These are phyloP conservation scores for Drosophila aff. DNA, from an alignment of 1,140 invertebrate genomes.

Conservation along the genomic window DNA sequence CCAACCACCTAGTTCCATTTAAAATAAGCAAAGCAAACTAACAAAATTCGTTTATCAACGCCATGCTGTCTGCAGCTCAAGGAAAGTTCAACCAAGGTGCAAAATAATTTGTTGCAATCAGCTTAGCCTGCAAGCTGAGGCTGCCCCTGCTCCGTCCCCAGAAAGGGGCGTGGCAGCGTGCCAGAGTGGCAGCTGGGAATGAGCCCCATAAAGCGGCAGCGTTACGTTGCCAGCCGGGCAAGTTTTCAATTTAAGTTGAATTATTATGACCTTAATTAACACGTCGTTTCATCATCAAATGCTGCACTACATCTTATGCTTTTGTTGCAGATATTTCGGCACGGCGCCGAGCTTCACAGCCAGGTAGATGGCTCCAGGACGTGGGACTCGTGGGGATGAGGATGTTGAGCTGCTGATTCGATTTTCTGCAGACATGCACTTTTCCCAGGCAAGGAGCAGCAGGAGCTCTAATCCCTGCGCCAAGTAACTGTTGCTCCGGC, in stretches of 20 bases:
- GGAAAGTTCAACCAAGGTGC: slow-evolving; percentile 81
- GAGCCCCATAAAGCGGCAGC: slow-evolving; percentile 2
- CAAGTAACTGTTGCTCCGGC: slow-evolving; percentile 74
- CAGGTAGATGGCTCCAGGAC: slow-evolving; percentile 36
- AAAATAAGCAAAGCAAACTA: slow-evolving; percentile 82
- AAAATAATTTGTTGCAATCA: slow-evolving; percentile 84
- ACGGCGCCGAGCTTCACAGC: slow-evolving; percentile 34
- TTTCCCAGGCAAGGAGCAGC: slow-evolving; percentile 52
- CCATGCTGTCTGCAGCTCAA: slow-evolving; percentile 75
- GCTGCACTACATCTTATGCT: slow-evolving; percentile 79
- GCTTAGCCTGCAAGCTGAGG: slow-evolving; percentile 69
- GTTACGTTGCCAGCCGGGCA: slow-evolving; percentile 48
- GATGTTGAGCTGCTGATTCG: slow-evolving; percentile 74
- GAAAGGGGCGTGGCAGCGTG: slow-evolving; percentile 8
- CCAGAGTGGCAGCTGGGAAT: slow-evolving; percentile 7
- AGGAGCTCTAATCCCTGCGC: slow-evolving; percentile 66
- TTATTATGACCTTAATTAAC: slow-evolving; percentile 84
- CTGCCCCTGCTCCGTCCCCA: slow-evolving; percentile 12
- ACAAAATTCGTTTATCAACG: slow-evolving; percentile 83
- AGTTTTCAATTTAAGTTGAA: slow-evolving; percentile 84
- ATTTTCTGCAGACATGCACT: slow-evolving; percentile 83
- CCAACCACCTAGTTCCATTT: slow-evolving; percentile 58
- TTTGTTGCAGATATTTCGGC: slow-evolving; percentile 81
- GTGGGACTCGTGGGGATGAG: slow-evolving; percentile 4
- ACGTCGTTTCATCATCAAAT: slow-evolving; percentile 83